These are phyloP conservation scores for Hirtodrosophila confusa DNA, from an alignment of 2,888 invertebrate species.

Conservation along the genomic window DNA sequence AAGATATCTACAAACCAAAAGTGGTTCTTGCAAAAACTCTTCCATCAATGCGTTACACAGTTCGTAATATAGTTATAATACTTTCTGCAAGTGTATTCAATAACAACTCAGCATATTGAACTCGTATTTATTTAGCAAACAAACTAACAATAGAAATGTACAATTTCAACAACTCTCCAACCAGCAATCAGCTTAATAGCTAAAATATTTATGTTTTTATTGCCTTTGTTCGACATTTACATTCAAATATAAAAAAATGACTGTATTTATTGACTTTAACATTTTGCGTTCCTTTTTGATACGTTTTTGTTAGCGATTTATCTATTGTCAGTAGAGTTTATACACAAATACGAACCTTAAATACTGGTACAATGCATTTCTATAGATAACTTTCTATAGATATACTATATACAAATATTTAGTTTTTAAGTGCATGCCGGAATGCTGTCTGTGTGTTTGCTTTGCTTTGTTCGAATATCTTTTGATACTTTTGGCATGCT, in stretches of 20 bases:
- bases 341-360: slow-evolving; percentile 12
- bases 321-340: slow-evolving; percentile 10
- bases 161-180: slow-evolving; percentile 28
- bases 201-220: slow-evolving; percentile 28
- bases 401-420: slow-evolving; percentile 13
- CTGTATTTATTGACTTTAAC: slow-evolving; percentile 38
- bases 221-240: slow-evolving; percentile 32
- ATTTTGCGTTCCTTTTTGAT: slow-evolving; percentile 11
- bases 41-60: too few species aligned
- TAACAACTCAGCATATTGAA: not conserved
- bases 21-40: too few species aligned
- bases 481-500: slow-evolving; percentile 40
- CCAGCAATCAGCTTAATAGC: slow-evolving; percentile 25
- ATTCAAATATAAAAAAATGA: not conserved
- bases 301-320: slow-evolving; percentile 19
- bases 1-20: too few species aligned
- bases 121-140: slow-evolving; percentile 18
- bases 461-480: slow-evolving; percentile 33
- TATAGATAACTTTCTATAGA: slow-evolving; percentile 2
- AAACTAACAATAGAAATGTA: slow-evolving; percentile 19
- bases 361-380: slow-evolving; percentile 12
- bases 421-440: slow-evolving; percentile 46
- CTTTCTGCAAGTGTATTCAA: slow-evolving; percentile 14
- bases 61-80: not conserved
- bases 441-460: slow-evolving; percentile 44